Evolutionary conservation across 2,888 invertebrate genomes (phyloP).

Genomic region (Lysandra bellargus): DNA sequence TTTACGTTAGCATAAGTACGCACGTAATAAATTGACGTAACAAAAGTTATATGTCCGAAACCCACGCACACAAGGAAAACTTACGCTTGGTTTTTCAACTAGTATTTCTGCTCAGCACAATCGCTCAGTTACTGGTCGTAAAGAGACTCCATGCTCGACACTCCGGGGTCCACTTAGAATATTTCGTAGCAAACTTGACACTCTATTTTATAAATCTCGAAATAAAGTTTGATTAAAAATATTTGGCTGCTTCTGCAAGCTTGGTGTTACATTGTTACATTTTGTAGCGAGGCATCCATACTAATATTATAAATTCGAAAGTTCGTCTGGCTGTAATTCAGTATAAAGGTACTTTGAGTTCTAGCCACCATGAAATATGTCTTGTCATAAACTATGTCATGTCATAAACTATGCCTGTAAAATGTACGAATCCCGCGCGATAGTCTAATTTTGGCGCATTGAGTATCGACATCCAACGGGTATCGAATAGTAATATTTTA

Average conservation of each 20-base stretch:
- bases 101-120: conserved; percentile 26
- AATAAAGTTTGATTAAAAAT: conserved; percentile 22
- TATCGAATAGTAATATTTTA: too few relatives aligned
- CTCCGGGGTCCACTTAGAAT: conserved; percentile 24
- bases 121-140: conserved; percentile 27
- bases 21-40: neutral
- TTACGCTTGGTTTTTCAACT: conserved; percentile 24
- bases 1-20: too few relatives aligned
- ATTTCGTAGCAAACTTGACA: conserved; percentile 17
- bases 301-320: too few relatives aligned
- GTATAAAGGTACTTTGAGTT: too few relatives aligned
- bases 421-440: too few relatives aligned
- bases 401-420: too few relatives aligned
- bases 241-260: neutral
- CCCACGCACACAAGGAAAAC: neutral
- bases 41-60: neutral
- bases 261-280: neutral
- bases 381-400: too few relatives aligned
- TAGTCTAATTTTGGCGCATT: too few relatives aligned
- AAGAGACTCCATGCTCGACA: conserved; percentile 16
- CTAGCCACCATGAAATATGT: too few relatives aligned
- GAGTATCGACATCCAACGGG: too few relatives aligned
- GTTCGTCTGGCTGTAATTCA: too few relatives aligned
- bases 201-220: conserved; percentile 12
- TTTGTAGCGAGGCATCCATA: neutral